These are phyloP conservation scores for Hemichromis elongatus DNA, from an alignment of 2,113 vertebrate genomes.

Conservation along the genomic window DNA sequence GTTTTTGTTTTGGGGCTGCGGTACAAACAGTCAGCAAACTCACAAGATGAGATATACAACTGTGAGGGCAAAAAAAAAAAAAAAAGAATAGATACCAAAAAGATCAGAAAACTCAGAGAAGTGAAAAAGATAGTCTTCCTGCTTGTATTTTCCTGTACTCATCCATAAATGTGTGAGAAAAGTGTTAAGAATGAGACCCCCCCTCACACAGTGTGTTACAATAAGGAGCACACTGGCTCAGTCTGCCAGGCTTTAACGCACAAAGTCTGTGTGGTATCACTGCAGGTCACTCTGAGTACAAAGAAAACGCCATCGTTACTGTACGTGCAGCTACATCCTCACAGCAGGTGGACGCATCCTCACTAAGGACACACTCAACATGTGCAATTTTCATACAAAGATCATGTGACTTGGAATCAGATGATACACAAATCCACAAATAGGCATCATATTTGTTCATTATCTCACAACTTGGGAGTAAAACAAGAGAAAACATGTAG, in stretches of 20 bases:
- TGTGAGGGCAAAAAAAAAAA: neutral
- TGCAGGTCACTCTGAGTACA: neutral
- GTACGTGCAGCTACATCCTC: neutral
- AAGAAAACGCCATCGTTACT: neutral
- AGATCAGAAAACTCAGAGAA: neutral
- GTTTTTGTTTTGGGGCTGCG: neutral
- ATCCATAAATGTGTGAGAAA: neutral
- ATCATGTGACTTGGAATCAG: neutral
- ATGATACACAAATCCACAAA: neutral
- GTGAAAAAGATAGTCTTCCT: neutral
- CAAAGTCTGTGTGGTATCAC: neutral
- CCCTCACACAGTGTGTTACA: neutral
- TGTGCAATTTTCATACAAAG: neutral
- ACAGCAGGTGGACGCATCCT: neutral
- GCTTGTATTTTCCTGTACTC: neutral
- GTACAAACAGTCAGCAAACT: neutral
- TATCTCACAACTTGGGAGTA: no score
- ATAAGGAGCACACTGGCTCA: neutral
- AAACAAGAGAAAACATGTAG: no score
- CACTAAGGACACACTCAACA: neutral
- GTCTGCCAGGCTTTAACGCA: neutral
- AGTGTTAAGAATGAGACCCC: neutral
- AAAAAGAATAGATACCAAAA: neutral
- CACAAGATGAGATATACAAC: neutral
- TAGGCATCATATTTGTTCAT: neutral